Base-by-base conservation (phyloP, 2,113 vertebrate species). In the Pachycephala philippinensis region DNA sequence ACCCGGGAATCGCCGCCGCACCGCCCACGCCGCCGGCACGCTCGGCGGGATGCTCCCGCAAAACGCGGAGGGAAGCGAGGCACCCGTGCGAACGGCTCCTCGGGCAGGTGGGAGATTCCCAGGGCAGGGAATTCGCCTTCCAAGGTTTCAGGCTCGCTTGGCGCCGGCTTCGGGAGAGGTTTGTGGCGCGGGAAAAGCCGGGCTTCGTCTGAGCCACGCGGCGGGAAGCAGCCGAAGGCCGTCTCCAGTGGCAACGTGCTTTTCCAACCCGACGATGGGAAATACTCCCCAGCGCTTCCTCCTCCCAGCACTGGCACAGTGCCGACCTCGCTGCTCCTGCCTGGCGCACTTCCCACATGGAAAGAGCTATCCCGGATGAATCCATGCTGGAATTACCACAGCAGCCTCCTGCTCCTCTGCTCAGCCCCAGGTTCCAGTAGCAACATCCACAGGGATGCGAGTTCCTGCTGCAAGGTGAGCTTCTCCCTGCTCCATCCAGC, bases 21-120 rank as follows among this genome's bases (percentile, higher is more conserved):
- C 52, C 23, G 0, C 40, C 33, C 13, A 20, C 35, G 18, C 70
- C 2, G 6, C 85, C 61, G 3, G 65, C 86, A 82, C 65, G 33
- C 84, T 84, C 49, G 0, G 53, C 1, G 4, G 81, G 52, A 66
- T 6, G 69, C 56, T 84, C 91, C 63, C 33, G 23, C 44, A 11
- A 30, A 49, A 28, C 0, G 26, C 64, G 13, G 24, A 27, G 39
- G 54, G 80, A 69, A 80, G 37, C 0, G 3, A 37, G 37, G 45
- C 2, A 0, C 44, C 22, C 11, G 0, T 8, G 10, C 0, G 2
- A 53, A 54, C 2, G 60, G 74, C 37, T 84, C 28, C 28, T 23
- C 37, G 1, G 31, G 26, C 8, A 1, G 56, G 7, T 1, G 56
- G 65, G 78, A 70, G 22, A 45, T 69, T 81, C 80, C 68, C 54